phyloP scores from a whole-genome alignment of 92 coral and sea anemone genomes.

The Montipora capitata region DNA sequence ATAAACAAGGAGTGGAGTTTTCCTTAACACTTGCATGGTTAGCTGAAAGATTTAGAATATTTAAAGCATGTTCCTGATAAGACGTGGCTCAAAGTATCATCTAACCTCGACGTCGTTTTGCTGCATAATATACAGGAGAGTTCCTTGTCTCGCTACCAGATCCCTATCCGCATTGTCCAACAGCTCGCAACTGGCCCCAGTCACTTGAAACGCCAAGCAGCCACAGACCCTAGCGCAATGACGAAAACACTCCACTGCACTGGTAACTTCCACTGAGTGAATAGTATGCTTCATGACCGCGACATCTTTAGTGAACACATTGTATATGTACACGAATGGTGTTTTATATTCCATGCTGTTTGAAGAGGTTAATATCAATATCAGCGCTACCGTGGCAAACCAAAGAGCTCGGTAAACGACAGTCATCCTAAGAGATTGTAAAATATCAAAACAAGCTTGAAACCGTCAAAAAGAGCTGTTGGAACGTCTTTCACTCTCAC shows the following conservation, averaged over 20 bases:
- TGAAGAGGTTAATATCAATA: neutral
- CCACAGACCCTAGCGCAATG: constrained; percentile 65
- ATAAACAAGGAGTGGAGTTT: too few relatives aligned
- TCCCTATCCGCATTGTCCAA: constrained; percentile 35
- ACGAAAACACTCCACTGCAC: constrained; percentile 55
- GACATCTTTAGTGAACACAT: constrained; percentile 21
- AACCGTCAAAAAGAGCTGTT: neutral
- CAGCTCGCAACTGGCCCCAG: constrained; percentile 57
- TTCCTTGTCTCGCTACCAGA: constrained; percentile 22
- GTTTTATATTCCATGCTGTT: constrained; percentile 1
- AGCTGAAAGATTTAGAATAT: too few relatives aligned
- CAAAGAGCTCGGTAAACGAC: neutral
- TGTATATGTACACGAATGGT: constrained; percentile 29
- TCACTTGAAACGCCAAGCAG: constrained; percentile 72
- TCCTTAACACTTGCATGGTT: too few relatives aligned
- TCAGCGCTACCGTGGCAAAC: neutral
- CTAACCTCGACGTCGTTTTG: constrained; percentile 15
- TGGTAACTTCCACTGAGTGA: constrained; percentile 4
- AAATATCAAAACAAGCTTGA: neutral
- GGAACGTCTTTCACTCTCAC: too few relatives aligned
- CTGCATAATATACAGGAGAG: constrained; percentile 11
- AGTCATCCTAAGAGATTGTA: neutral
- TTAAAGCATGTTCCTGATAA: too few relatives aligned
- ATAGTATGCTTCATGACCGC: constrained; percentile 23
- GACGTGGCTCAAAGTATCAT: too few relatives aligned